These are phyloP conservation scores for Barbus barbus DNA, from an alignment of 2,113 vertebrate genomes.

Conservation along the genomic window DNA sequence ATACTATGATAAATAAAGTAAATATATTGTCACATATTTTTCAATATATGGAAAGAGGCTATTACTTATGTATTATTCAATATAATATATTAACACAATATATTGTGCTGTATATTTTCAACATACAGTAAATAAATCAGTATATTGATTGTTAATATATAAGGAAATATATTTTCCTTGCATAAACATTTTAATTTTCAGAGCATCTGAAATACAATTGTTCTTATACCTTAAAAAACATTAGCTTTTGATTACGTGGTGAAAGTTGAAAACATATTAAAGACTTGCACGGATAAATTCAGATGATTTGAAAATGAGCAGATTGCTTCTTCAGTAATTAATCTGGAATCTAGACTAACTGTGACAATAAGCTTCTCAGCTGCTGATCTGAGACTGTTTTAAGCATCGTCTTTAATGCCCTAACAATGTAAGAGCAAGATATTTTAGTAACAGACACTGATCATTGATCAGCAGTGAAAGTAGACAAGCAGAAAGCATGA, in stretches of 20 bases:
- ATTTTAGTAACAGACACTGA: background rate
- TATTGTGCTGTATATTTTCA: no score
- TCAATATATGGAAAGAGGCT: no score
- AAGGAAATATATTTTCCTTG: no score
- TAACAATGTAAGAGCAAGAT: background rate
- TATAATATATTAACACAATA: no score
- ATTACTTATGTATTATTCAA: no score
- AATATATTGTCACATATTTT: no score
- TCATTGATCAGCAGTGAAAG: slow-evolving; percentile 18
- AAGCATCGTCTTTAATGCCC: background rate
- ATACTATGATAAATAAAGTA: no score
- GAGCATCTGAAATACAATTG: background rate
- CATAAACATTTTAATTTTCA: background rate
- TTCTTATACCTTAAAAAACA: background rate
- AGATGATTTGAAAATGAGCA: background rate
- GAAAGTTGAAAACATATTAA: background rate
- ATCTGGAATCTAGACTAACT: background rate
- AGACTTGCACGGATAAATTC: background rate
- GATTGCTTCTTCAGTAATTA: background rate
- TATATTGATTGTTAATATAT: no score
- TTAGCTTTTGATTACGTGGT: background rate
- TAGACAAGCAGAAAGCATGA: slow-evolving; percentile 24
- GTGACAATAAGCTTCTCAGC: no score
- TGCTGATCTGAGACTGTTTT: background rate
- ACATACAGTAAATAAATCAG: no score